Conservation (phyloP, 2,888 invertebrate genomes). For the Phanerotoma sp. region DNA sequence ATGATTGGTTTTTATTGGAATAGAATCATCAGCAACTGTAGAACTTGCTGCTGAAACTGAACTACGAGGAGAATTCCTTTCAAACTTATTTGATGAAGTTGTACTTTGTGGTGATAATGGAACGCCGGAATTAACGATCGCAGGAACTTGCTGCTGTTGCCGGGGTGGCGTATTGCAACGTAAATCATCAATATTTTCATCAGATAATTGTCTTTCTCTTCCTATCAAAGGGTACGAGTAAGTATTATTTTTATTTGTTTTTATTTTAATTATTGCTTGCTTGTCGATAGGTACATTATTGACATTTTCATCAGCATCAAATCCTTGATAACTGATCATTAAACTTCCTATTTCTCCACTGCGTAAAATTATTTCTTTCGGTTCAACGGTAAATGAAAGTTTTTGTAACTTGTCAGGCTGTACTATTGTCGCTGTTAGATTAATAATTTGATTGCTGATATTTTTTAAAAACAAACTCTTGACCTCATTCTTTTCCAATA, state of each 20-base stretch:
- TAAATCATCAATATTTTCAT: constrained; percentile 34
- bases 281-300: constrained; percentile 27
- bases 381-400: constrained; percentile 41
- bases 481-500: constrained; percentile 37
- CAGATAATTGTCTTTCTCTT: not conserved
- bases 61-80: constrained; percentile 52
- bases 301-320: not conserved
- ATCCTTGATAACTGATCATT: constrained; percentile 1
- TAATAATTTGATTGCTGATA: constrained; percentile 37
- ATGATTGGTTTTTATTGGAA: constrained; percentile 63
- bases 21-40: constrained; percentile 43
- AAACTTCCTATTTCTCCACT: constrained; percentile 33
- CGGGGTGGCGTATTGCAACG: constrained; percentile 47
- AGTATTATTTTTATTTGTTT: constrained; percentile 32
- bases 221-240: constrained; percentile 36
- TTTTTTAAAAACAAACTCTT: constrained; percentile 43
- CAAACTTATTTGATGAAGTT: constrained; percentile 33
- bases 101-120: constrained; percentile 20
- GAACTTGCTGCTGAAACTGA: constrained; percentile 45
- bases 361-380: constrained; percentile 34
- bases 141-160: not conserved
- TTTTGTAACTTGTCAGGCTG: constrained; percentile 31
- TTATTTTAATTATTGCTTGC: constrained; percentile 39
- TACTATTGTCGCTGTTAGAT: constrained; percentile 36
- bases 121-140: not conserved